phyloP scores from a whole-genome alignment of 2,797 vertebrate species.

The Smutsia gigantea region DNA sequence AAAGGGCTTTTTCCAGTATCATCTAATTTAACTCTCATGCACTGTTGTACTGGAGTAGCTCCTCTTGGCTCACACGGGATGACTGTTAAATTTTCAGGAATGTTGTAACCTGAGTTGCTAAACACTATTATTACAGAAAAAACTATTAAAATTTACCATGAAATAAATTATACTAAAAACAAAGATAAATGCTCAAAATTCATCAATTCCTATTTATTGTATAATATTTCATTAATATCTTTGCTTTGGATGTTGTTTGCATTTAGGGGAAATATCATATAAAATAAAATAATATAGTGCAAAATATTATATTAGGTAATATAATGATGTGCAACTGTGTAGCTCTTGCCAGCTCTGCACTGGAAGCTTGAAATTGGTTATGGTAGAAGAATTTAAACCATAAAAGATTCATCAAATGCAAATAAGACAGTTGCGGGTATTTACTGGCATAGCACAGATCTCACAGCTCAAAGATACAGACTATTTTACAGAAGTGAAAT shows the following conservation, averaged over 20 bases:
- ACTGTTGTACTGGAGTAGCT: background rate
- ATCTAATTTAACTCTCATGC: background rate
- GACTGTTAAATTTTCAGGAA: background rate
- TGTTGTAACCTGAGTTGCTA: background rate
- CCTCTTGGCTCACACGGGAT: background rate
- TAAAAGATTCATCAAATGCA: background rate
- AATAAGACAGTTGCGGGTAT: background rate
- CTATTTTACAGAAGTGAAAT: background rate
- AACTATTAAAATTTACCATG: background rate
- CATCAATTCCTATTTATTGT: background rate
- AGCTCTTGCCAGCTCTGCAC: background rate
- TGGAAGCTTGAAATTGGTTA: background rate
- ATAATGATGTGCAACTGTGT: background rate
- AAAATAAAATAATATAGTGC: background rate
- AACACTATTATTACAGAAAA: background rate
- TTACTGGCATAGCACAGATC: background rate
- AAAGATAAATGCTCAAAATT: background rate
- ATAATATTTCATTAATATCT: background rate
- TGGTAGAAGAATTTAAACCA: background rate
- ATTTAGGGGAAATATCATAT: background rate
- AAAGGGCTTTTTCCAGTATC: background rate
- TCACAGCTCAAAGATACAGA: background rate
- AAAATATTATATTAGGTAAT: background rate
- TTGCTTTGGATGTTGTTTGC: background rate
- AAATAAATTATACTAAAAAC: slow-evolving; percentile 15